These are phyloP conservation scores for Philereme vetulata DNA, from an alignment of 2,888 invertebrate species.

Conservation along the genomic window DNA sequence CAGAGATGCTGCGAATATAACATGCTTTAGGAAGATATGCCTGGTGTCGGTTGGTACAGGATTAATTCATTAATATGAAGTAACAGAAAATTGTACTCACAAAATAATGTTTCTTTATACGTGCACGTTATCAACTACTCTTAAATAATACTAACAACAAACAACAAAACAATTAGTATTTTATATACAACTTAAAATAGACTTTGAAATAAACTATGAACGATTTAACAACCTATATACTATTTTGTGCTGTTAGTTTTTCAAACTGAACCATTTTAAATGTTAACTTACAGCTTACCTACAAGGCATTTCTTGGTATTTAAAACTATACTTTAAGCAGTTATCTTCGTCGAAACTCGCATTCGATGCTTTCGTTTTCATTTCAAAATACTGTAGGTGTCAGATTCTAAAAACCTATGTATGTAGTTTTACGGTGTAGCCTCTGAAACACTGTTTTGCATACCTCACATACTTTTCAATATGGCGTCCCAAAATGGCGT, in stretches of 20 bases:
- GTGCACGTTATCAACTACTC: constrained; percentile 46
- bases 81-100: constrained; percentile 68
- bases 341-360: constrained; percentile 4
- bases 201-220: constrained; percentile 50
- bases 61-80: constrained; percentile 23
- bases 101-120: constrained; percentile 67
- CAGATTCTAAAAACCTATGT: background rate
- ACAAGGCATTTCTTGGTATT: constrained; percentile 35
- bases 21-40: background rate
- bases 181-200: constrained; percentile 58
- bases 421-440: background rate
- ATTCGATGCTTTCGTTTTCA: constrained; percentile 16
- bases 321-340: constrained; percentile 6
- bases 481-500: constrained; percentile 19
- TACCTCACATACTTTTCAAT: constrained; percentile 6
- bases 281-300: constrained; percentile 13
- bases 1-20: no score
- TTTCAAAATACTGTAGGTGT: constrained; percentile 2
- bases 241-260: constrained; percentile 39
- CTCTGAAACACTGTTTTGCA: background rate
- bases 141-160: constrained; percentile 54
- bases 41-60: constrained; percentile 13
- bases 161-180: constrained; percentile 53
- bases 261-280: constrained; percentile 27
- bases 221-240: constrained; percentile 48